A percentile compares a stretch with the other conserved stretches of the same genome.
phyloP scores from a whole-genome alignment of 2,797 vertebrate species.

The Coilia nasus region DNA sequence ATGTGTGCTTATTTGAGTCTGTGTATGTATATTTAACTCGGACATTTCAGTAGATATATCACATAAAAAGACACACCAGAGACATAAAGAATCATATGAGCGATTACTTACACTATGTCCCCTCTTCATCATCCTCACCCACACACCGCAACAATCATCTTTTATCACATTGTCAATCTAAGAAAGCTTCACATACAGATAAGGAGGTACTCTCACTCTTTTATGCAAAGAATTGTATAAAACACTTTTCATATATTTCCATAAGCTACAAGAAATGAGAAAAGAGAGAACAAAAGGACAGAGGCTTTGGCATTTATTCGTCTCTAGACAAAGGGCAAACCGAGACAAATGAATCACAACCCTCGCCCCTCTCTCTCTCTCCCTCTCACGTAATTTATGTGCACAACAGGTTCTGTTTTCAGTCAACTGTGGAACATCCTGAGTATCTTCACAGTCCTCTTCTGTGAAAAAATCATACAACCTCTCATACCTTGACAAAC shows the following conservation, averaged over 20 bases:
- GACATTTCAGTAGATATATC: too few relatives aligned
- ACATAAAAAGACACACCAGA: too few relatives aligned
- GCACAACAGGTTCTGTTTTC: background rate
- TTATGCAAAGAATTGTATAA: background rate
- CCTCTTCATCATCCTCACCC: too few relatives aligned
- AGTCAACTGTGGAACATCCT: background rate
- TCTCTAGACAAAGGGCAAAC: background rate
- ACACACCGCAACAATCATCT: too few relatives aligned
- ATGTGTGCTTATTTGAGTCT: background rate
- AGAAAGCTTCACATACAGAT: background rate
- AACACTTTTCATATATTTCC: background rate
- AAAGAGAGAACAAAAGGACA: background rate
- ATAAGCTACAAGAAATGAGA: background rate
- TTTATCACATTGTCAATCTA: too few relatives aligned
- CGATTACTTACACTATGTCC: too few relatives aligned
- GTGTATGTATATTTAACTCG: background rate
- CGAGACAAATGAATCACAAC: conserved; percentile 3
- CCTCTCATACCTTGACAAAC: too few relatives aligned
- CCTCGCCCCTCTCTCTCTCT: background rate
- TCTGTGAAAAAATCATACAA: too few relatives aligned
- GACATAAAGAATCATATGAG: too few relatives aligned
- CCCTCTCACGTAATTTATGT: background rate
- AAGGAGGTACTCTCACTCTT: background rate
- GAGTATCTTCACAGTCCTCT: background rate
- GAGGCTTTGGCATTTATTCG: background rate